Evolutionary conservation across 2,888 invertebrate genomes (phyloP), one percentile per base, ranked within the genome.

Genomic region (Ichneumoninae sp.): DNA sequence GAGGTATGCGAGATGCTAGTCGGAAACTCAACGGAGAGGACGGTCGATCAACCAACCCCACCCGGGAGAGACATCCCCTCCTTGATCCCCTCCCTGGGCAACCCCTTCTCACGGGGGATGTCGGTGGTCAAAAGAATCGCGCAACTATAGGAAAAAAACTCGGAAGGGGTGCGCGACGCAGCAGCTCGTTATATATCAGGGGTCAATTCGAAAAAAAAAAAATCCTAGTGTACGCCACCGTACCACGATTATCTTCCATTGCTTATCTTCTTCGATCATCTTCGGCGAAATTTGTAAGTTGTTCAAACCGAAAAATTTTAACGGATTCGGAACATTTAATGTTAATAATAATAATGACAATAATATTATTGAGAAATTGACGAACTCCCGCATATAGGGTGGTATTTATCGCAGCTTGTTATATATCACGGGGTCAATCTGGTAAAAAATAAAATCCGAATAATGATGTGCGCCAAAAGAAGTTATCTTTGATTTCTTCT

Each of bases 1-100:
- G 84, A 83, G 81, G 81, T 73, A 84, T 87, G 88, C 63, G 63
- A 63, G 63, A 63, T 6, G 16, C 33, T 63, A 33, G 63, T 63
- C 63, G 63, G 30, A 63, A 63, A 63, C 63, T 63, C 63, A 63
- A 63, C 63, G 63, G 63, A 63, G 63, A 63, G 63, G 63, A 63
- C 63, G 63, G 63, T 63, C 89, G 89, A 89, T 89, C 89, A 88
- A 86, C 88, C 88, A 86, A 85, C 88, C 88, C 88, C 86, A 87
- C 87, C 85, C 86, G 76, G 68, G 77, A 22, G 57, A 60, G 10
- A 73, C 60, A 54, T 80, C 81, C 85, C 80, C 80, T 50, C 82
- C 63, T 54, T 47, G n/a, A 60, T 83, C 76, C 52, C 78, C 57
- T 68, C 50, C 63, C 70, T 68, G 65, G 44, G 44, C 63, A 77